These are phyloP conservation scores for Himalopsyche phryganea DNA, from an alignment of 1,140 invertebrate genomes.

Conservation along the genomic window DNA sequence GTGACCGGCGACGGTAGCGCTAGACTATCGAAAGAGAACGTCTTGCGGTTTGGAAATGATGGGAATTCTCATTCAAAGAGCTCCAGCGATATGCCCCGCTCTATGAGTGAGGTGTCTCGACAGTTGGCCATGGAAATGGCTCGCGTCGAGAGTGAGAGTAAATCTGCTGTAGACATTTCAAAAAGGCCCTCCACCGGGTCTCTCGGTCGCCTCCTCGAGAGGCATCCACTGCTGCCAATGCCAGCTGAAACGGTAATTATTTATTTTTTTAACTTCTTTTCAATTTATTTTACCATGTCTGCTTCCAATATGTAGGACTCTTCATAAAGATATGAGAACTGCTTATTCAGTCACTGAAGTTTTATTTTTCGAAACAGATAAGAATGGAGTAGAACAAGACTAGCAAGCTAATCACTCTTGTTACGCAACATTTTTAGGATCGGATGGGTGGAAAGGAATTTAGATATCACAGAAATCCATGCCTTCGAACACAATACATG, in stretches of 20 bases:
- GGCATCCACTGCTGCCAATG: slow-evolving; percentile 30
- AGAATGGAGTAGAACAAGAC: no score
- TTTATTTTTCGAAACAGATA: no score
- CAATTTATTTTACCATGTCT: no score
- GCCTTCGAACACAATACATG: no score
- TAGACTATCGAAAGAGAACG: slow-evolving; percentile 29
- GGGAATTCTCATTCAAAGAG: slow-evolving; percentile 18
- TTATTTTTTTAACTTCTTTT: neutral
- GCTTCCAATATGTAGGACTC: no score
- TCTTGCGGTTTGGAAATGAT: slow-evolving; percentile 29
- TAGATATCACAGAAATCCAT: no score
- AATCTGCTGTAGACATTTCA: slow-evolving; percentile 8
- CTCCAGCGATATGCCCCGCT: slow-evolving; percentile 19
- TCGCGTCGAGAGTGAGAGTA: slow-evolving; percentile 17
- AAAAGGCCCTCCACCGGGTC: slow-evolving; percentile 26
- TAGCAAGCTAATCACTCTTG: no score
- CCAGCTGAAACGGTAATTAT: slow-evolving; percentile 28
- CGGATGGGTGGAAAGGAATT: no score
- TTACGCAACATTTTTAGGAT: no score
- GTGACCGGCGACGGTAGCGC: slow-evolving; percentile 11
- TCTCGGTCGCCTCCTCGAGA: slow-evolving; percentile 27
- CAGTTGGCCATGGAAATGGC: slow-evolving; percentile 11
- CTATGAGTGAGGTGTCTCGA: slow-evolving; percentile 18
- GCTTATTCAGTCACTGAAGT: no score
- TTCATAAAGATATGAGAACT: no score